Evolutionary conservation across 2,797 vertebrate genomes (phyloP).

Genomic region (Gymnoscopelus microlampas): DNA sequence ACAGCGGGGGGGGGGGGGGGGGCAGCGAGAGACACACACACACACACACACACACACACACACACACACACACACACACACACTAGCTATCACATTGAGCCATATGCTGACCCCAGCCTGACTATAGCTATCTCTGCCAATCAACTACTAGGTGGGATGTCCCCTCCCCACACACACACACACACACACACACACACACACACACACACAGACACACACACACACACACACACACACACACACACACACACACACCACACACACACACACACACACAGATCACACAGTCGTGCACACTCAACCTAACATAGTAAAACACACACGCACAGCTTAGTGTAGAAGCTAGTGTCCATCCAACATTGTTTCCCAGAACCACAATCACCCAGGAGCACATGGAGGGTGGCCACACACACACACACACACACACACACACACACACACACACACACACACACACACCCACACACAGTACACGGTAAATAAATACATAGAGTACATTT

Average conservation of each 20-base stretch:
- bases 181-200: conserved; percentile 29
- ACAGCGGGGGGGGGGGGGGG: conserved; percentile 80
- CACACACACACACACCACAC: conserved; percentile 34
- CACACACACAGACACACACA: conserved; percentile 12
- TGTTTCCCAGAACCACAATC: conserved; percentile 84
- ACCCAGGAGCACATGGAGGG: conserved; percentile 91
- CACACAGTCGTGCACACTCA: conserved; percentile 46
- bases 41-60: too few relatives aligned
- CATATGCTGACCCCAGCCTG: conserved; percentile 97
- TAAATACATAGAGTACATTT: too few relatives aligned
- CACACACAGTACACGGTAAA: not conserved
- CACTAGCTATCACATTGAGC: conserved; percentile 90
- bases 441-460: conserved; percentile 3
- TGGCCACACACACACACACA: conserved; percentile 65
- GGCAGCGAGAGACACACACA: too few relatives aligned
- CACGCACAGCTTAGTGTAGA: conserved; percentile 27
- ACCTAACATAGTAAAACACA: conserved; percentile 60
- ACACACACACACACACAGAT: conserved; percentile 23
- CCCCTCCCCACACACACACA: conserved; percentile 39
- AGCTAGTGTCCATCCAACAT: conserved; percentile 75
- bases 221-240: conserved; percentile 22
- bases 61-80: conserved; percentile 80
- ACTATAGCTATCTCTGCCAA: conserved; percentile 91
- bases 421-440: conserved; percentile 20
- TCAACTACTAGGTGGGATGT: conserved; percentile 88